phyloP scores from a whole-genome alignment of 2,888 invertebrate species.

The Phania funesta region DNA sequence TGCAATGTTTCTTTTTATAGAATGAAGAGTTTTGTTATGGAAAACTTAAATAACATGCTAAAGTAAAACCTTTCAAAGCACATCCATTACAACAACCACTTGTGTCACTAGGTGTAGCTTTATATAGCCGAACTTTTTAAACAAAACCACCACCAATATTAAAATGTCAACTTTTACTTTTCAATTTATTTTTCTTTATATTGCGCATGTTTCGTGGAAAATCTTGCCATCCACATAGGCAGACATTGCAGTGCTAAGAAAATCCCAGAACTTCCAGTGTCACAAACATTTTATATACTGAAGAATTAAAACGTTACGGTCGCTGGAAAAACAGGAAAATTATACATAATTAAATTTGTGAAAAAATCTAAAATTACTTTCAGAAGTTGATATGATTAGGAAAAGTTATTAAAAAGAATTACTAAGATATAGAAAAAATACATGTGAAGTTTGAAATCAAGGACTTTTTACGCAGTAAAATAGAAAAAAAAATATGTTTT shows the following conservation, averaged over 20 bases:
- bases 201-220: slow-evolving; percentile 64
- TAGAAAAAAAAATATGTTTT: too few species aligned
- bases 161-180: slow-evolving; percentile 38
- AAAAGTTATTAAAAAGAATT: too few species aligned
- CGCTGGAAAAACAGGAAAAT: slow-evolving; percentile 8
- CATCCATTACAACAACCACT: slow-evolving; percentile 30
- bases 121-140: neutral
- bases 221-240: slow-evolving; percentile 54
- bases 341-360: slow-evolving; percentile 26
- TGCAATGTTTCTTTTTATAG: neutral
- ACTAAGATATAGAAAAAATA: too few species aligned
- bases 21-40: too few species aligned
- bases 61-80: neutral
- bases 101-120: slow-evolving; percentile 45
- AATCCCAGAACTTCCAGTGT: slow-evolving; percentile 71
- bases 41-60: neutral
- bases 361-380: neutral
- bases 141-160: slow-evolving; percentile 24
- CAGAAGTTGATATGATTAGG: too few species aligned
- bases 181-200: slow-evolving; percentile 19
- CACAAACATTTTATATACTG: slow-evolving; percentile 72
- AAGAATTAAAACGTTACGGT: slow-evolving; percentile 53
- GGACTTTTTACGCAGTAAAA: too few species aligned
- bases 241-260: slow-evolving; percentile 63
- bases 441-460: too few species aligned